A percentile compares a stretch with the other conserved stretches of the same genome.
Evolutionary conservation across 2,888 invertebrate genomes (phyloP).

Genomic region (Subacronicta megacephala): DNA sequence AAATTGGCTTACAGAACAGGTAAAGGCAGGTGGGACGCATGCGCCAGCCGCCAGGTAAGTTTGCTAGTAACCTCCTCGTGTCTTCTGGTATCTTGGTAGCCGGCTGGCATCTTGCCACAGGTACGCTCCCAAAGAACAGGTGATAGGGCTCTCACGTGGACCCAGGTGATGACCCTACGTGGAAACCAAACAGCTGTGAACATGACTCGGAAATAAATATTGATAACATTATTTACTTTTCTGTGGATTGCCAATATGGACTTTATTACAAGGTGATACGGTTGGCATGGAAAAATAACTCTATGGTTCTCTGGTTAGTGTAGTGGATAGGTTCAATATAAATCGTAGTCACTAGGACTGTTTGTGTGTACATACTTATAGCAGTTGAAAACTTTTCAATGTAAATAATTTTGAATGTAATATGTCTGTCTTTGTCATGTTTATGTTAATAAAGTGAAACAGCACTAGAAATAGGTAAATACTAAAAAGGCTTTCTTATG

Average conservation of each 20-base stretch:
- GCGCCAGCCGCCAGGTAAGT: slow-evolving; percentile 86
- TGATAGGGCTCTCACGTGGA: slow-evolving; percentile 73
- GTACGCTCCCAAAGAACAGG: slow-evolving; percentile 84
- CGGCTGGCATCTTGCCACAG: slow-evolving; percentile 90
- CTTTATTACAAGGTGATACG: slow-evolving; percentile 27
- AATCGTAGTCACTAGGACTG: no score
- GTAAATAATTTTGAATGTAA: no score
- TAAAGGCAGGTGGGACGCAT: slow-evolving; percentile 84
- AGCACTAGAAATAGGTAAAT: no score
- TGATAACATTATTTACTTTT: slow-evolving; percentile 11
- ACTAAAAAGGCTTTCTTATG: no score
- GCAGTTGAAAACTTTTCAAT: no score
- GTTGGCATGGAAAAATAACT: neutral
- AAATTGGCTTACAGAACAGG: slow-evolving; percentile 74
- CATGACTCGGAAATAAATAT: slow-evolving; percentile 25
- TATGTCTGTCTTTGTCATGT: no score
- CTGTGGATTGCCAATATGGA: slow-evolving; percentile 13
- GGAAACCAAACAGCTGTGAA: slow-evolving; percentile 37
- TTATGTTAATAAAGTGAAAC: no score
- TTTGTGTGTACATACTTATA: no score
- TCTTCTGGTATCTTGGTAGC: slow-evolving; percentile 79
- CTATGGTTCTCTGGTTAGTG: no score
- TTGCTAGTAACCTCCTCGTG: slow-evolving; percentile 65
- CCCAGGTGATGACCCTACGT: slow-evolving; percentile 72
- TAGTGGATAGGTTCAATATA: no score